phyloP scores from a whole-genome alignment of 2,888 invertebrate genomes.

The Ptychoptera contaminata region DNA sequence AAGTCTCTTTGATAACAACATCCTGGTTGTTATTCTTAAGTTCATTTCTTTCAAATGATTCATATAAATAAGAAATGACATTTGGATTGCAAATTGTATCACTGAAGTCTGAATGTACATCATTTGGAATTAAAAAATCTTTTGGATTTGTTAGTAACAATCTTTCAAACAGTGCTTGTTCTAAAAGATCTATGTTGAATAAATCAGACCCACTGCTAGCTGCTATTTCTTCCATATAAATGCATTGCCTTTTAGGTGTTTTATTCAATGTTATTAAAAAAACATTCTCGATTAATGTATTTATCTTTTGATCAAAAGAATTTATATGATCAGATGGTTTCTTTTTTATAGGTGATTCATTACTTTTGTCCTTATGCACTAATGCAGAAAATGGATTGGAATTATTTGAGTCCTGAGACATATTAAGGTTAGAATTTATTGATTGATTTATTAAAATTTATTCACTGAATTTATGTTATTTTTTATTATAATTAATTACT shows the following conservation, averaged over 20 bases:
- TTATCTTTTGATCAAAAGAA: slow-evolving; percentile 26
- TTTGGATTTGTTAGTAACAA: slow-evolving; percentile 42
- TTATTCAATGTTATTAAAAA: slow-evolving; percentile 50
- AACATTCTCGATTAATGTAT: slow-evolving; percentile 48
- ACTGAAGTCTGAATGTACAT: slow-evolving; percentile 25
- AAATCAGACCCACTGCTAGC: slow-evolving; percentile 32
- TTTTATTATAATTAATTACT: too few species aligned
- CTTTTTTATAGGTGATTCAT: background rate
- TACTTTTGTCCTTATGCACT: background rate
- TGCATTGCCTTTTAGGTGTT: slow-evolving; percentile 28
- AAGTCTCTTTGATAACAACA: slow-evolving; percentile 21
- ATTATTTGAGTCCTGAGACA: slow-evolving; percentile 5
- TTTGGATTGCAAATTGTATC: slow-evolving; percentile 40
- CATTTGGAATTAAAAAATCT: slow-evolving; percentile 34
- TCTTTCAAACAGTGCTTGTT: slow-evolving; percentile 66
- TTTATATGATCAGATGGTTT: slow-evolving; percentile 7
- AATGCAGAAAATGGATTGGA: slow-evolving; percentile 7
- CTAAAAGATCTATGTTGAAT: slow-evolving; percentile 49
- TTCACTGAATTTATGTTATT: too few species aligned
- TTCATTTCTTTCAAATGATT: slow-evolving; percentile 38
- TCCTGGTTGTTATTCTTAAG: slow-evolving; percentile 15
- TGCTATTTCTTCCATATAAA: slow-evolving; percentile 50
- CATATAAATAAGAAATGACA: slow-evolving; percentile 54
- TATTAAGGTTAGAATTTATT: background rate
- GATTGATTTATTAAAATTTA: too few species aligned